Conservation (phyloP, 2,797 vertebrate genomes). For the Hypotaenidia okinawae region DNA sequence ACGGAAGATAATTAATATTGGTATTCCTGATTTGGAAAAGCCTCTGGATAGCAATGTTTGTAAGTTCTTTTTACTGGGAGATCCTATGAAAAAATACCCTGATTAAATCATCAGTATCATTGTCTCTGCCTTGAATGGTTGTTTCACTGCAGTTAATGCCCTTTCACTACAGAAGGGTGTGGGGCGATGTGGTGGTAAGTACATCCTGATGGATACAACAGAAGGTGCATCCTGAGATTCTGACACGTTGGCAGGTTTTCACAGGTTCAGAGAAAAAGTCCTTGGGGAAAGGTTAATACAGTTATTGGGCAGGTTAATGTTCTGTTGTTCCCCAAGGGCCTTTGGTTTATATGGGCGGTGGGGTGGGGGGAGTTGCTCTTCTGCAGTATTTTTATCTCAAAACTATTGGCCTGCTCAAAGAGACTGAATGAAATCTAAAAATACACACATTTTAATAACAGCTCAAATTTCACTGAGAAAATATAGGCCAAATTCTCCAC, state of each 20-base stretch:
- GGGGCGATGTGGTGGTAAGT: neutral
- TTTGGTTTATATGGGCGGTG: neutral
- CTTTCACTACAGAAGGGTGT: constrained; percentile 20
- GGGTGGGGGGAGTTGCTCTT: neutral
- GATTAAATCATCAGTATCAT: neutral
- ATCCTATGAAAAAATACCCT: neutral
- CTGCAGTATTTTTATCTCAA: neutral
- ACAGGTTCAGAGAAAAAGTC: constrained; percentile 47
- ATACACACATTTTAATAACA: constrained; percentile 6
- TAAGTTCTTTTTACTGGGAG: neutral
- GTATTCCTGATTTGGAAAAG: constrained; percentile 43
- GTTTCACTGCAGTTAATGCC: constrained; percentile 54
- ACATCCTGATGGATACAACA: neutral
- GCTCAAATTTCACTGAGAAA: neutral
- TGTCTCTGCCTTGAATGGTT: constrained; percentile 17
- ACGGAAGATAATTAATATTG: constrained; percentile 67
- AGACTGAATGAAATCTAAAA: constrained; percentile 47
- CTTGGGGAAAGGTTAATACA: constrained; percentile 60
- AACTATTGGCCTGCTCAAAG: constrained; percentile 4
- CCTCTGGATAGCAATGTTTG: neutral
- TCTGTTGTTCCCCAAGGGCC: neutral
- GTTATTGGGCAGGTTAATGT: constrained; percentile 9
- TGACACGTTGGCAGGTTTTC: constrained; percentile 62
- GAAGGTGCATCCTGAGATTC: constrained; percentile 17
- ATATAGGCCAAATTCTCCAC: constrained; percentile 25